These are phyloP conservation scores for Eupithecia exiguata DNA, from an alignment of 2,888 invertebrate genomes.

Conservation along the genomic window DNA sequence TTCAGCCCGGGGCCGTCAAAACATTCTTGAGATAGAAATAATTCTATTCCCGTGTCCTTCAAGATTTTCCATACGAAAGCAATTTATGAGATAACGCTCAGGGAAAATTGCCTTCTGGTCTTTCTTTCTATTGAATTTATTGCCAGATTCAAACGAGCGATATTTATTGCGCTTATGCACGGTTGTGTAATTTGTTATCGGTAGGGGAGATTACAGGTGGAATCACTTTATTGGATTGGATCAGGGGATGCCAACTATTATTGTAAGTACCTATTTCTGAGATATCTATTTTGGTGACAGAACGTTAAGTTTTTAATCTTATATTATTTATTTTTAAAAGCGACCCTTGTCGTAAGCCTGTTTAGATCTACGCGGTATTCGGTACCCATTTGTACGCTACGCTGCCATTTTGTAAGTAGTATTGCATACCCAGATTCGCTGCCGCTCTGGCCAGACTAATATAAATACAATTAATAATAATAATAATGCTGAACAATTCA, in stretches of 20 bases:
- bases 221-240: slow-evolving; percentile 5
- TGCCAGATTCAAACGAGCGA: slow-evolving; percentile 71
- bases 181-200: slow-evolving; percentile 37
- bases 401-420: too few species aligned
- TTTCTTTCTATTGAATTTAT: slow-evolving; percentile 78
- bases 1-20: not conserved
- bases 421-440: too few species aligned
- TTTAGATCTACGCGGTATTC: too few species aligned
- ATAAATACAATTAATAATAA: too few species aligned
- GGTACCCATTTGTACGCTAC: too few species aligned
- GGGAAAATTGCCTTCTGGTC: slow-evolving; percentile 77
- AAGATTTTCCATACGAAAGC: slow-evolving; percentile 79
- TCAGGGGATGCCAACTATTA: not conserved
- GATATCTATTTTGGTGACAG: not conserved
- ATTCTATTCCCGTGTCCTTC: slow-evolving; percentile 57
- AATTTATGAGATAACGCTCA: slow-evolving; percentile 79
- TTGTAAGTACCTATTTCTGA: not conserved
- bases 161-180: slow-evolving; percentile 67
- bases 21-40: slow-evolving; percentile 13
- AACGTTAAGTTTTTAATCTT: too few species aligned
- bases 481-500: too few species aligned
- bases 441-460: too few species aligned
- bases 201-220: slow-evolving; percentile 28
- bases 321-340: too few species aligned
- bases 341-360: too few species aligned